Evolutionary conservation across 2,888 invertebrate species (phyloP).

Genomic region (Eupithecia vulgata): DNA sequence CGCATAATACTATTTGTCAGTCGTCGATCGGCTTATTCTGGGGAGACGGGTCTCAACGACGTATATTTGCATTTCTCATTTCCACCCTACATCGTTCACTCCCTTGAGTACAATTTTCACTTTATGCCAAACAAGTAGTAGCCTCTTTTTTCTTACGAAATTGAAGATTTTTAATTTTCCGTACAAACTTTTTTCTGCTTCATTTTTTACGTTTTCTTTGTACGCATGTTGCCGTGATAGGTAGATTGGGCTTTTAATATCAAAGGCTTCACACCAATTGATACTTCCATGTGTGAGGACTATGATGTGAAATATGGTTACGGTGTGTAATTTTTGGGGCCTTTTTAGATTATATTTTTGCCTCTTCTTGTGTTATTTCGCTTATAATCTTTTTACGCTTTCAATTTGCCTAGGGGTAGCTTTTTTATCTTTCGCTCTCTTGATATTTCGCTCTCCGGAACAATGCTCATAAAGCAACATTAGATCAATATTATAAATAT

Average conservation of each 20-base stretch:
- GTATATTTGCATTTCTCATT: constrained; percentile 82
- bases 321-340: not conserved
- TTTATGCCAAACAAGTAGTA: constrained; percentile 54
- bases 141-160: constrained; percentile 54
- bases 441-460: not conserved
- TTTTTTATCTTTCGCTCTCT: not conserved
- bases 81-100: constrained; percentile 71
- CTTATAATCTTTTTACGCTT: not conserved
- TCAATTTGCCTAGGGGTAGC: not conserved
- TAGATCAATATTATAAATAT: constrained; percentile 32
- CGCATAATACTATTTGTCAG: constrained; percentile 73
- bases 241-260: not conserved
- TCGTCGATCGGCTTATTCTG: constrained; percentile 72
- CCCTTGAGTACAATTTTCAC: constrained; percentile 72
- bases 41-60: constrained; percentile 66
- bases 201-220: not conserved
- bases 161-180: constrained; percentile 18
- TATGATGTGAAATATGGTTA: not conserved
- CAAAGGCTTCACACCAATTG: not conserved
- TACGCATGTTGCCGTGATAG: not conserved
- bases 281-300: not conserved
- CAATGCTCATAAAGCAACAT: constrained; percentile 42
- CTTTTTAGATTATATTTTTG: no score
- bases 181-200: not conserved
- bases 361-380: not conserved